A percentile compares a stretch with the other conserved stretches of the same genome.
Evolutionary conservation across 2,888 invertebrate genomes (phyloP).

Genomic region (Laothoe populi): DNA sequence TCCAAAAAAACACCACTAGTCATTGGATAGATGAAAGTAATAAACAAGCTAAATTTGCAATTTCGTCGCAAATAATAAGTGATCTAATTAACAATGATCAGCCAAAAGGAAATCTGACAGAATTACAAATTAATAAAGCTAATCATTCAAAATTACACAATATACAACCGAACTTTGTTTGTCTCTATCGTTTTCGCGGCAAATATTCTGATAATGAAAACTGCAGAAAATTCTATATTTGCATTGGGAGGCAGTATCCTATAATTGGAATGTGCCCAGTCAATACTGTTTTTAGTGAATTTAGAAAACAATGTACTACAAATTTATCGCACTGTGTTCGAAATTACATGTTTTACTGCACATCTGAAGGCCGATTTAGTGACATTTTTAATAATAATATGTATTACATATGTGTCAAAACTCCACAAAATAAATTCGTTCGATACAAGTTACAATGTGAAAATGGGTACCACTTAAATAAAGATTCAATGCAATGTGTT

Average conservation of each 20-base stretch:
- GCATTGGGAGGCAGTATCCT: conserved; percentile 61
- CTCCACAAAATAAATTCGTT: conserved; percentile 49
- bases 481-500: conserved; percentile 57
- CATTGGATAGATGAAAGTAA: not conserved
- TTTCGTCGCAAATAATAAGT: not conserved
- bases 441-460: conserved; percentile 72
- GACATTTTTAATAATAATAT: conserved; percentile 64
- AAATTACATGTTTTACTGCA: conserved; percentile 78
- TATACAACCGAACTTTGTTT: conserved; percentile 44
- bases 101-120: no score
- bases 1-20: not conserved
- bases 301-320: conserved; percentile 74
- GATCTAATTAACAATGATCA: not conserved
- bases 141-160: not conserved
- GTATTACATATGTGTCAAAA: conserved; percentile 74
- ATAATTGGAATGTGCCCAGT: conserved; percentile 64
- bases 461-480: conserved; percentile 63
- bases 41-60: not conserved
- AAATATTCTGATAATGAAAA: conserved; percentile 74
- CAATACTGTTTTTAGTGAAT: conserved; percentile 74
- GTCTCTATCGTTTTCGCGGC: conserved; percentile 61
- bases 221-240: conserved; percentile 82
- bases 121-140: not conserved
- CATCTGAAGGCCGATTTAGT: conserved; percentile 67
- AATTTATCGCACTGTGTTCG: conserved; percentile 76